Percentiles rank a stretch among this genome's conserved stretches.
Conservation (phyloP, 2,888 invertebrate species). For the Torymus aiolomorphi region DNA sequence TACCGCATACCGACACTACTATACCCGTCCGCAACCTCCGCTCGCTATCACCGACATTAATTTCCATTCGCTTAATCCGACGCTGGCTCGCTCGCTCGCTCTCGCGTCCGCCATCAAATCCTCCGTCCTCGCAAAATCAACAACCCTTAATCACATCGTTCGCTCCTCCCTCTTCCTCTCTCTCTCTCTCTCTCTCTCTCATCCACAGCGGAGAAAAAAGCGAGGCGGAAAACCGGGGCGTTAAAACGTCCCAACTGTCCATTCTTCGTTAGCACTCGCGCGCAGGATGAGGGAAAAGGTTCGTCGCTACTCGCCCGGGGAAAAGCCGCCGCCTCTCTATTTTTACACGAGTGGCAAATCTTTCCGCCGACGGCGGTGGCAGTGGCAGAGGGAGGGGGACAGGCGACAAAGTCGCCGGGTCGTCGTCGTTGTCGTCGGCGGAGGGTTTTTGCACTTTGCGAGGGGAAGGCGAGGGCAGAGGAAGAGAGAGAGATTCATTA, state of each 20-base stretch:
- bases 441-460: constrained; percentile 52
- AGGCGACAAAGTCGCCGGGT: constrained; percentile 19
- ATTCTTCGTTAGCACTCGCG: constrained; percentile 30
- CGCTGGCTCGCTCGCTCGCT: background rate
- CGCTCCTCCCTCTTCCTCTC: too few relatives aligned
- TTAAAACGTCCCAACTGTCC: constrained; percentile 48
- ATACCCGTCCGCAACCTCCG: too few relatives aligned
- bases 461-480: constrained; percentile 2
- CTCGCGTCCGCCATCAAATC: background rate
- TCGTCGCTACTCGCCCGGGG: background rate
- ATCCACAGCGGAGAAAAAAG: background rate
- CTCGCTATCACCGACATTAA: background rate
- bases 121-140: constrained; percentile 39
- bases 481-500: constrained; percentile 66
- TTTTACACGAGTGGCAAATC: constrained; percentile 41
- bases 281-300: background rate
- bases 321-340: constrained; percentile 24
- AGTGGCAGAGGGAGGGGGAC: constrained; percentile 22
- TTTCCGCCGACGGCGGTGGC: constrained; percentile 48
- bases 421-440: too few relatives aligned
- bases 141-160: constrained; percentile 49
- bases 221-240: constrained; percentile 27
- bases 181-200: background rate
- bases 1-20: too few relatives aligned
- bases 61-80: background rate